Evolutionary conservation across 1,140 invertebrate species (phyloP).

Genomic region (Drosophila asahinai): DNA sequence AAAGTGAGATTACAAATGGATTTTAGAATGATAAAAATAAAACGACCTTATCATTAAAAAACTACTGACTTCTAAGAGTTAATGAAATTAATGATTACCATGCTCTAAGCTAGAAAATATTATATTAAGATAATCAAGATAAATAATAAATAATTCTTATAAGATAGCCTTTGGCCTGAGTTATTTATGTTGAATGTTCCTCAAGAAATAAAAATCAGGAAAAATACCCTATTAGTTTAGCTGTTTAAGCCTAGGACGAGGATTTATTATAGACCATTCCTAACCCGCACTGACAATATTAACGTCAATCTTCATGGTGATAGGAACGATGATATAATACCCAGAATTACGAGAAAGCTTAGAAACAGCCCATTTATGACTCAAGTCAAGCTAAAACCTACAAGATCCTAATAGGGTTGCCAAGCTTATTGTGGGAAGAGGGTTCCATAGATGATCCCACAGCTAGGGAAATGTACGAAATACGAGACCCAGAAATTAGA

Average conservation of each 20-base stretch:
- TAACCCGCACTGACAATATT: neutral
- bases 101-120: too few species aligned
- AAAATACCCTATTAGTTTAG: neutral
- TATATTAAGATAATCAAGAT: neutral
- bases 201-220: neutral
- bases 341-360: neutral
- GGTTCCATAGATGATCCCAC: neutral
- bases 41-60: too few species aligned
- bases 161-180: neutral
- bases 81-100: too few species aligned
- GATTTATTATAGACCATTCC: too few species aligned
- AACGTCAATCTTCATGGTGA: neutral
- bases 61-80: too few species aligned
- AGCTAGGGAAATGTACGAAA: neutral
- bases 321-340: neutral
- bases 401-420: too few species aligned
- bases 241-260: too few species aligned
- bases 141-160: neutral
- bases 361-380: too few species aligned
- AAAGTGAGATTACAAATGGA: neutral
- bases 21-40: neutral
- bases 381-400: too few species aligned
- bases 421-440: neutral
- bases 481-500: conserved; percentile 2
- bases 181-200: neutral